Evolutionary conservation across 2,113 vertebrate genomes (phyloP).

Genomic region (Mugil cephalus): DNA sequence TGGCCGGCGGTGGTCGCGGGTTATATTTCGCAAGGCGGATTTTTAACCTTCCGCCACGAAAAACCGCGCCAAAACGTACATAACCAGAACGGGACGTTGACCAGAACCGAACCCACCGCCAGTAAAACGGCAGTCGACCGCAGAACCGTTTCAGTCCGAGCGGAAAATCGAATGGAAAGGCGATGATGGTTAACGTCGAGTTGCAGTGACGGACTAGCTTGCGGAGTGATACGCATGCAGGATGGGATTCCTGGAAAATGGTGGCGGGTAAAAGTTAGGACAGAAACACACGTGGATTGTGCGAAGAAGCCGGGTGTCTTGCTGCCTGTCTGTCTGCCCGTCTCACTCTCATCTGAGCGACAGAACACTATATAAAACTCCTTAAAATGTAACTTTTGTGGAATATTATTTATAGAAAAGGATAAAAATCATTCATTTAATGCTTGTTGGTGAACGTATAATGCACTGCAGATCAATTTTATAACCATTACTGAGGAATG

Average conservation of each 20-base stretch:
- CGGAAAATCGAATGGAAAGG: rapidly evolving
- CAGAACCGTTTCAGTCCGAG: not conserved
- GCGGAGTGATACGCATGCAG: slow-evolving; percentile 70
- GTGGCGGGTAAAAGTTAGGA: slow-evolving; percentile 74
- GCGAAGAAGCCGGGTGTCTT: slow-evolving; percentile 77
- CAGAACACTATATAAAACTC: not conserved
- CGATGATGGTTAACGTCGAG: rapidly evolving
- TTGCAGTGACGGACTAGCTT: slow-evolving; percentile 14
- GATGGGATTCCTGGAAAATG: slow-evolving; percentile 80
- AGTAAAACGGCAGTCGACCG: rapidly evolving
- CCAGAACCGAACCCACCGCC: rapidly evolving
- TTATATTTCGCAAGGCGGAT: slow-evolving; percentile 51
- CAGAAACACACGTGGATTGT: slow-evolving; percentile 74
- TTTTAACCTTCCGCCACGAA: slow-evolving; percentile 63
- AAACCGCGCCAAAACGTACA: slow-evolving; percentile 83
- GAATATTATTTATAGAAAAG: not conserved
- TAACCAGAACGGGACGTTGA: rapidly evolving
- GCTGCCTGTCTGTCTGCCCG: slow-evolving; percentile 20
- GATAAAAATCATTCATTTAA: not conserved
- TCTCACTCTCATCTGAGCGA: not conserved
- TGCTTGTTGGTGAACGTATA: not conserved
- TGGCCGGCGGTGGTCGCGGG: slow-evolving; percentile 53
- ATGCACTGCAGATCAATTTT: not conserved
- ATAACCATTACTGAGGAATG: slow-evolving; percentile 4
- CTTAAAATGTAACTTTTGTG: not conserved